Evolutionary conservation across 37 sponge, comb jelly and placozoan genomes (phyloP).

Genomic region (Ianthella basta): DNA sequence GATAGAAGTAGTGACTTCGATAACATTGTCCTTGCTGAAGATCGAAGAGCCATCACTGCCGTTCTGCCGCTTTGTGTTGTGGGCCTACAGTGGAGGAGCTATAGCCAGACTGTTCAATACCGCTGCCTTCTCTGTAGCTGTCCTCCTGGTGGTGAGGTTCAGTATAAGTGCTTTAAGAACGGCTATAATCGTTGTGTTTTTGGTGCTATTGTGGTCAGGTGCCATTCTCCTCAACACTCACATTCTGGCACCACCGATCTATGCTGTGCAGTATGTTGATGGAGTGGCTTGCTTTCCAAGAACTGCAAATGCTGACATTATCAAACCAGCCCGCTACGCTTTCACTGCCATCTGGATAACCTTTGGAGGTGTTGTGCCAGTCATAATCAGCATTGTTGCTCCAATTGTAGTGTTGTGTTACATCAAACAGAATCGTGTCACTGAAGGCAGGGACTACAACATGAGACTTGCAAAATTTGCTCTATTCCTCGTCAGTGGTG

Average conservation of each 20-base stretch:
- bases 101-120: background rate
- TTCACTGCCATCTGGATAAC: background rate
- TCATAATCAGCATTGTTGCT: background rate
- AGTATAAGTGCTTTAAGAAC: background rate
- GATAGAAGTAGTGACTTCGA: background rate
- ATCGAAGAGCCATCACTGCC: background rate
- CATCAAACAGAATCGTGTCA: background rate
- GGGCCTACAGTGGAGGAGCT: background rate
- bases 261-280: background rate
- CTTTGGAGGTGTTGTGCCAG: background rate
- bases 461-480: no score
- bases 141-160: background rate
- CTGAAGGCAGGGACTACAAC: no score
- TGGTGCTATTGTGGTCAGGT: background rate
- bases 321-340: background rate
- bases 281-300: background rate
- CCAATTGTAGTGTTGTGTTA: background rate
- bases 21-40: background rate
- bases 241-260: background rate
- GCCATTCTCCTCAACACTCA: conserved; percentile 24
- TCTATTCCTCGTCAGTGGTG: no score
- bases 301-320: background rate
- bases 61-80: background rate
- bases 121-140: conserved; percentile 11
- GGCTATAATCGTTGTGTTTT: background rate